Evolutionary conservation across 1,140 invertebrate species (phyloP).

Genomic region (Trichogramma pretiosum): DNA sequence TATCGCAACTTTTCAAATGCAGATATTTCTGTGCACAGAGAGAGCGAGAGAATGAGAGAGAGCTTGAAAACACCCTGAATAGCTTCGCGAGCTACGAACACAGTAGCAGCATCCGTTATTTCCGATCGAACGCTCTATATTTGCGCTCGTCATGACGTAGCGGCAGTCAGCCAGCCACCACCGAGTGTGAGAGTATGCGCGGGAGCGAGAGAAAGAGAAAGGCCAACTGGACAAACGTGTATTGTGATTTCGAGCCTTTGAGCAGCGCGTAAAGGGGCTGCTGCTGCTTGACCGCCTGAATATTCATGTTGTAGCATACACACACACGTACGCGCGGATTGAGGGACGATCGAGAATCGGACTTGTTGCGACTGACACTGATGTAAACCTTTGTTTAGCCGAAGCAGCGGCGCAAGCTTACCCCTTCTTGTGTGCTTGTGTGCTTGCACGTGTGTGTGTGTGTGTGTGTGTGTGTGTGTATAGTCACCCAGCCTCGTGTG

Average conservation of each 20-base stretch:
- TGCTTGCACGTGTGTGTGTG: neutral
- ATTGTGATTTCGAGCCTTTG: constrained; percentile 46
- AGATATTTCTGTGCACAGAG: neutral
- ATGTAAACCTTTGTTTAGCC: constrained; percentile 45
- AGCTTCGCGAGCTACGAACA: too few species aligned
- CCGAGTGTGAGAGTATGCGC: neutral
- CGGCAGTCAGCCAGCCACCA: neutral
- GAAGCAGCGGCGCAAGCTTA: neutral
- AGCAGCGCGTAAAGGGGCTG: constrained; percentile 16
- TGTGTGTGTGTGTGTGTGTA: too few species aligned
- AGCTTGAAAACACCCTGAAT: too few species aligned
- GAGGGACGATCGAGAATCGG: constrained; percentile 32
- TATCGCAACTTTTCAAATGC: too few species aligned
- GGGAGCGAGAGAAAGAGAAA: too few species aligned
- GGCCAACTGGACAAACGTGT: constrained; percentile 41
- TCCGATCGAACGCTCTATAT: too few species aligned
- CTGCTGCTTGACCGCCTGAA: neutral
- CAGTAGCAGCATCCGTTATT: too few species aligned
- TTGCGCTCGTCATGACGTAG: neutral
- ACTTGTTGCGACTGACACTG: constrained; percentile 49
- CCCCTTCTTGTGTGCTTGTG: constrained; percentile 5
- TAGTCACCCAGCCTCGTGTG: too few species aligned
- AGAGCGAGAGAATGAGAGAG: neutral
- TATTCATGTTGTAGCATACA: neutral
- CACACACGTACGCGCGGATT: neutral